Conservation (phyloP, 2,888 invertebrate species). For the Thyatira batis region DNA sequence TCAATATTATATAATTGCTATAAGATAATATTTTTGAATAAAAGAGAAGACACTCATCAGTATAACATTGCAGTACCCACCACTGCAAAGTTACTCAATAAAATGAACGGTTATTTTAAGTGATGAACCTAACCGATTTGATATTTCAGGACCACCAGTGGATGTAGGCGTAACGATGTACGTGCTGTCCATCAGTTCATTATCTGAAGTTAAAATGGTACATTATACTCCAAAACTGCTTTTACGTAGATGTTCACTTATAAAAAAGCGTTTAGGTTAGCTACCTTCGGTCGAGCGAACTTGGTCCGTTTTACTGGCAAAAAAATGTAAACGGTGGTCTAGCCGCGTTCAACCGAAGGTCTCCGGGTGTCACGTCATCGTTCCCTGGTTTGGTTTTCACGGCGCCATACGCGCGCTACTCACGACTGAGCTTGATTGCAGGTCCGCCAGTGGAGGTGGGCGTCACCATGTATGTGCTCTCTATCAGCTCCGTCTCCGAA, state of each 20-base stretch:
- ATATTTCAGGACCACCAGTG: conserved; percentile 86
- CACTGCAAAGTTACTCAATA: no score
- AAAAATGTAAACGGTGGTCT: conserved; percentile 5
- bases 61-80: no score
- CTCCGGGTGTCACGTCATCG: conserved; percentile 46
- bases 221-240: conserved; percentile 57
- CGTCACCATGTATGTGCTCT: conserved; percentile 98
- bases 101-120: not conserved
- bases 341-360: conserved; percentile 49
- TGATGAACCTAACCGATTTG: not conserved
- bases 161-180: conserved; percentile 92
- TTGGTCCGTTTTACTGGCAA: conserved; percentile 5
- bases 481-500: conserved; percentile 99
- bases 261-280: conserved; percentile 39
- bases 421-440: conserved; percentile 85
- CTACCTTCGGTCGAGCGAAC: conserved; percentile 50
- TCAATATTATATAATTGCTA: no score
- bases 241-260: conserved; percentile 56
- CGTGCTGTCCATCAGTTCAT: conserved; percentile 91
- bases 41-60: no score
- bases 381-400: conserved; percentile 58
- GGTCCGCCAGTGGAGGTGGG: conserved; percentile 98
- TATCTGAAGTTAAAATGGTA: conserved; percentile 93
- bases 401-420: conserved; percentile 52
- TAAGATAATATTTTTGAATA: no score